Percentiles rank a stretch among this genome's conserved stretches.
Conservation (phyloP, 1,140 invertebrate genomes). For the Zophobas atratus region DNA sequence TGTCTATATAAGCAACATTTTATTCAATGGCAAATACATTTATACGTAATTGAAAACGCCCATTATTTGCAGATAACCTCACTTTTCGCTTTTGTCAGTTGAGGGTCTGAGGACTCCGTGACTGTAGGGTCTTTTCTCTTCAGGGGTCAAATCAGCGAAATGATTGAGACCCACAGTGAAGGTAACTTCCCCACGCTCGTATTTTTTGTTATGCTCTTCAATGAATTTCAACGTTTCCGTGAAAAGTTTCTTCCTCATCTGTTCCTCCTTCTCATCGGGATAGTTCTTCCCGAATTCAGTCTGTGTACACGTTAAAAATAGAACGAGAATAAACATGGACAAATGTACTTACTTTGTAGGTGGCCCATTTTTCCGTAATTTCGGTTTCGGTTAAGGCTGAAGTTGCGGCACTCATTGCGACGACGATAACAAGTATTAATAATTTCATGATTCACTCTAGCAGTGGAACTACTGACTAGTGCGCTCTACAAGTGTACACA, state of each 20-base stretch:
- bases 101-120: constrained; percentile 4
- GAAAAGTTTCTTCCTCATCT: constrained; percentile 11
- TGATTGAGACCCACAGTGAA: constrained; percentile 19
- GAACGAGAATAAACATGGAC: no score
- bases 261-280: constrained; percentile 5
- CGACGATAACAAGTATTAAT: no score
- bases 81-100: not conserved
- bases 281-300: constrained; percentile 3
- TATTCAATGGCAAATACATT: constrained; percentile 4
- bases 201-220: constrained; percentile 35
- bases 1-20: no score
- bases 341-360: not conserved
- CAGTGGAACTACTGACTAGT: no score
- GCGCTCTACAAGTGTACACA: no score
- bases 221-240: constrained; percentile 15
- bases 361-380: not conserved
- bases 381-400: not conserved
- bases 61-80: not conserved
- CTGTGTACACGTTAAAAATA: not conserved
- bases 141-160: constrained; percentile 29
- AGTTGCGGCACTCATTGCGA: no score
- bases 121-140: constrained; percentile 15
- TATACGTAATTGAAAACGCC: not conserved
- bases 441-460: no score
- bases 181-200: constrained; percentile 8